Evolutionary conservation across 2,888 invertebrate species (phyloP), one percentile per base, ranked within the genome.

Genomic region (Endotricha flammealis): DNA sequence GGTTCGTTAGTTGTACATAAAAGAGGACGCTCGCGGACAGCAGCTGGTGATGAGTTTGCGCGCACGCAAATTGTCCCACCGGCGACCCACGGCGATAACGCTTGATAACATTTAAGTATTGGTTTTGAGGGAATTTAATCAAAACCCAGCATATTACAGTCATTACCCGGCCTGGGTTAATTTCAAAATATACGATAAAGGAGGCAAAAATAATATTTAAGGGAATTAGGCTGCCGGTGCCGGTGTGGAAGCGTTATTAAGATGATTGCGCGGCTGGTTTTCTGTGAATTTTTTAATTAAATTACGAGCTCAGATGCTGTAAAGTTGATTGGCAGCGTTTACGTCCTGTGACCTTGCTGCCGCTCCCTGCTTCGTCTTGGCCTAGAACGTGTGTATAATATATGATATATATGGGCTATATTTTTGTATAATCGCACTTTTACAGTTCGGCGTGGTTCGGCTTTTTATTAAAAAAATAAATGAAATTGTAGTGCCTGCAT

Each of bases 241-340:
- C 55, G 63, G 58, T 54, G 58, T 20, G 20, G 20, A 20, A 46
- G 61, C 57, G 76, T 80, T 85, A 86, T 86, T 82, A 81, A 67
- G 75, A 66, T 71, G 78, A 85, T 85, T 82, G 78, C 73, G 64
- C 57, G 62, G 66, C 63, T 64, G 61, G 70, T 75, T 72, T 86
- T 83, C 86, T 76, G 79, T 80, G 86, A 85, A 83, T 82, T 86
- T 85, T 82, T 82, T 82, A 85, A 86, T 86, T 83, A 79, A 86
- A 86, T 86, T 86, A 86, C 68, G 77, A 72, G 53, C 64, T 12
- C 65, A 76, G 75, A 72, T 76, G 81, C 68, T 73, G 74, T 69
- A 64, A 66, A 70, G 62, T 64, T 76, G 69, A 76, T 75, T 68
- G 63, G 60, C 42, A 60, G 47, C 61, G 54, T 63, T 71, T 66